Percentiles rank a stretch among this genome's conserved stretches.
Evolutionary conservation across 2,888 invertebrate genomes (phyloP).

Genomic region (Anthophora plumipes): DNA sequence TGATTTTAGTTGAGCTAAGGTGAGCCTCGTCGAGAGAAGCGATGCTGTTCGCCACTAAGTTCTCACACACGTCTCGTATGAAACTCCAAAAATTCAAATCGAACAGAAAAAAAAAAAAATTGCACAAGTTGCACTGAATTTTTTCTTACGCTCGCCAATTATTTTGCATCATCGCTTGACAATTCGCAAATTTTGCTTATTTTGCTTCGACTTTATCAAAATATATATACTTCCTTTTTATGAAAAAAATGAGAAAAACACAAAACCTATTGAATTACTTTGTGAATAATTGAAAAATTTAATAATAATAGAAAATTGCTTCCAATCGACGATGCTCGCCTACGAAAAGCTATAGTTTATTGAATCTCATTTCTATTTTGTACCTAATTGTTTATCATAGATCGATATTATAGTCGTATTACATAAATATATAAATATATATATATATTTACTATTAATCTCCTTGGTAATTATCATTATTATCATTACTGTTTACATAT

Average conservation of each 20-base stretch:
- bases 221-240: not conserved
- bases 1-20: slow-evolving; percentile 12
- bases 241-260: not conserved
- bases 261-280: not conserved
- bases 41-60: not conserved
- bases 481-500: slow-evolving; percentile 18
- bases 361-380: slow-evolving; percentile 41
- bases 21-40: slow-evolving; percentile 44
- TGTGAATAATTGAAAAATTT: not conserved
- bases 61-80: not conserved
- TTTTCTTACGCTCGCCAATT: not conserved
- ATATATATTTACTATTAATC: slow-evolving; percentile 46
- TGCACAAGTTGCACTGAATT: not conserved
- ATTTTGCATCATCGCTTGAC: not conserved
- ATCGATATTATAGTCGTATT: slow-evolving; percentile 42
- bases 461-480: slow-evolving; percentile 50
- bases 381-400: slow-evolving; percentile 56
- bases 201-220: not conserved
- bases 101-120: not conserved
- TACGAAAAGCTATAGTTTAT: slow-evolving; percentile 37
- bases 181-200: not conserved
- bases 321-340: slow-evolving; percentile 43
- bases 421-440: slow-evolving; percentile 10
- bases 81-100: not conserved
- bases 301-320: not conserved